These are phyloP conservation scores for Hymenochirus boettgeri DNA, from an alignment of 2,113 vertebrate species.

Conservation along the genomic window DNA sequence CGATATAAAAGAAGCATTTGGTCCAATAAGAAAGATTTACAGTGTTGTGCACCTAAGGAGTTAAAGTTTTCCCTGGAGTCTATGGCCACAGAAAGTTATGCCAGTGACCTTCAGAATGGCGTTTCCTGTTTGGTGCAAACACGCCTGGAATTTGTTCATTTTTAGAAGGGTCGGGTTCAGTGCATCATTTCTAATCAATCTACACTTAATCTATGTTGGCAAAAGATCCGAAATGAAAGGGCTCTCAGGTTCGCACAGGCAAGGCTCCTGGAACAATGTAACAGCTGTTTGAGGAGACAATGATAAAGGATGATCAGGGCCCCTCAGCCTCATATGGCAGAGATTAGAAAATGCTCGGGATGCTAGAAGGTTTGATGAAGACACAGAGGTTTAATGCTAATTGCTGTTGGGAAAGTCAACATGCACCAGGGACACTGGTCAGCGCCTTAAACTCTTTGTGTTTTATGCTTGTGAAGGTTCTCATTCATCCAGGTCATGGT, in stretches of 20 bases:
- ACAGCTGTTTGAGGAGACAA: slow-evolving; percentile 11
- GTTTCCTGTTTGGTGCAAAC: slow-evolving; percentile 17
- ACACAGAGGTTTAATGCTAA: background rate
- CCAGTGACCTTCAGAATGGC: slow-evolving; percentile 15
- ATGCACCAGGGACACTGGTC: too few species aligned
- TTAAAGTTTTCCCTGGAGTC: background rate
- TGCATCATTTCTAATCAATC: slow-evolving; percentile 12
- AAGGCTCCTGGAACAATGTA: background rate
- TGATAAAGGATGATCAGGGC: background rate
- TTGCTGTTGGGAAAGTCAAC: too few species aligned
- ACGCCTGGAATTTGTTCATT: slow-evolving; percentile 27
- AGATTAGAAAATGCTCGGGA: slow-evolving; percentile 1
- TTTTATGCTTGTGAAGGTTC: too few species aligned
- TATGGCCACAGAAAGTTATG: background rate
- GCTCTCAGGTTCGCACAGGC: slow-evolving; percentile 24
- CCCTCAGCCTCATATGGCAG: background rate
- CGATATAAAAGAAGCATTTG: background rate
- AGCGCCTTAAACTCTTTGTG: too few species aligned
- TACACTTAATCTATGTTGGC: slow-evolving; percentile 15
- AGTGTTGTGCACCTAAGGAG: background rate
- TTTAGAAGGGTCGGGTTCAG: slow-evolving; percentile 25
- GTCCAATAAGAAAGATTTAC: background rate
- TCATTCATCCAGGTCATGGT: too few species aligned
- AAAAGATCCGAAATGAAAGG: background rate
- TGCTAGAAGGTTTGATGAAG: slow-evolving; percentile 9